Percentiles rank a stretch among this genome's conserved stretches.
Evolutionary conservation across 2,888 invertebrate species (phyloP).

Genomic region (Cephus spinipes): DNA sequence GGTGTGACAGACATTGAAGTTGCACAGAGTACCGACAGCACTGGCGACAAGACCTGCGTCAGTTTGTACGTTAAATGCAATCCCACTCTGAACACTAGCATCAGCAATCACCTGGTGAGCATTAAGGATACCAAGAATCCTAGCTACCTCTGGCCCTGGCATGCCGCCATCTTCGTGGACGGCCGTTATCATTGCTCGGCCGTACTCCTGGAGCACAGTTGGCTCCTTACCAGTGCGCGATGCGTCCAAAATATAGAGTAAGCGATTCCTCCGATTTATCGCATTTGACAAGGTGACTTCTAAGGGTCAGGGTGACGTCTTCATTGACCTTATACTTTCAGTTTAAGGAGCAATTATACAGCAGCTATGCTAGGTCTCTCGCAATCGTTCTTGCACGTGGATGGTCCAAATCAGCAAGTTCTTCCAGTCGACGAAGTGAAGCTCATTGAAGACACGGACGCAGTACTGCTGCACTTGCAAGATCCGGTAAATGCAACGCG

Average conservation of each 20-base stretch:
- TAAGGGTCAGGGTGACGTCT: background rate
- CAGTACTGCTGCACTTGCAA: slow-evolving; percentile 74
- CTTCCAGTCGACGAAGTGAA: slow-evolving; percentile 72
- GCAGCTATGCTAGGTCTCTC: slow-evolving; percentile 78
- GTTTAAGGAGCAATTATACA: slow-evolving; percentile 71
- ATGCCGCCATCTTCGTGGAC: slow-evolving; percentile 78
- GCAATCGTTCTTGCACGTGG: slow-evolving; percentile 70
- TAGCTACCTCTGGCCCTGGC: slow-evolving; percentile 76
- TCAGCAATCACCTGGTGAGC: slow-evolving; percentile 26
- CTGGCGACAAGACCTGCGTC: slow-evolving; percentile 35
- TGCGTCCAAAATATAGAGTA: slow-evolving; percentile 69
- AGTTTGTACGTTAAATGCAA: slow-evolving; percentile 50
- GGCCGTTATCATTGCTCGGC: slow-evolving; percentile 79
- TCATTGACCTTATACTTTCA: slow-evolving; percentile 49
- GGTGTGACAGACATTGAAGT: slow-evolving; percentile 5
- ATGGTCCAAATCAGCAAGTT: slow-evolving; percentile 80
- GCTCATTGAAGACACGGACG: slow-evolving; percentile 71
- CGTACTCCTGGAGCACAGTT: slow-evolving; percentile 74
- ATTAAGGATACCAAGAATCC: slow-evolving; percentile 34
- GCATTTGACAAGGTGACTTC: background rate
- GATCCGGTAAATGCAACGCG: slow-evolving; percentile 71
- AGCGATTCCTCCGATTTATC: slow-evolving; percentile 35
- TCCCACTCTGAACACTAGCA: slow-evolving; percentile 36
- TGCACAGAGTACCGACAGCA: slow-evolving; percentile 13
- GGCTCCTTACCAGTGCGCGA: slow-evolving; percentile 71